Evolutionary conservation across 1,140 invertebrate genomes (phyloP).

Genomic region (Drosophila rhopaloa): DNA sequence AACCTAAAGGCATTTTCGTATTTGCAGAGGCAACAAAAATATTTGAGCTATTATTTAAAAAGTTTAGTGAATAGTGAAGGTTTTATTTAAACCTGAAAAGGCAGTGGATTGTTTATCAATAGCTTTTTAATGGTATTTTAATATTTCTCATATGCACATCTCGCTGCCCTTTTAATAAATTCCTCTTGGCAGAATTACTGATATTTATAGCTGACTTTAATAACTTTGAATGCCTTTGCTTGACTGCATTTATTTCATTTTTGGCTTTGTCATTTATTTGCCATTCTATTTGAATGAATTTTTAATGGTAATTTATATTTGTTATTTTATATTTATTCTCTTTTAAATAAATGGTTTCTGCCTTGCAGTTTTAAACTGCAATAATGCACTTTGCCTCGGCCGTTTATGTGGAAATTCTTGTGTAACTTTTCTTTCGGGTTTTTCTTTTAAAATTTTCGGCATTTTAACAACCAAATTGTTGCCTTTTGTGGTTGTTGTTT

Average conservation of each 20-base stretch:
- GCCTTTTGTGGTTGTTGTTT: slow-evolving; percentile 42
- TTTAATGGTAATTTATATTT: slow-evolving; percentile 24
- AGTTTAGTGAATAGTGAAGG: background rate
- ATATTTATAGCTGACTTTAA: slow-evolving; percentile 60
- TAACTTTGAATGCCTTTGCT: slow-evolving; percentile 25
- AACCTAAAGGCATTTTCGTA: slow-evolving; percentile 8
- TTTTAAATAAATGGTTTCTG: slow-evolving; percentile 8
- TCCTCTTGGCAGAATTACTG: slow-evolving; percentile 6
- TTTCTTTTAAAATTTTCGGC: slow-evolving; percentile 24
- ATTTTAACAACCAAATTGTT: slow-evolving; percentile 34
- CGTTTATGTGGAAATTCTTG: slow-evolving; percentile 27
- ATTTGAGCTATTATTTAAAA: slow-evolving; percentile 7
- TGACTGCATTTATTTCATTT: slow-evolving; percentile 30
- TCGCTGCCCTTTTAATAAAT: background rate
- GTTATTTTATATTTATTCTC: slow-evolving; percentile 1
- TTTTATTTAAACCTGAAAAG: background rate
- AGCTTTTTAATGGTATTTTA: slow-evolving; percentile 1
- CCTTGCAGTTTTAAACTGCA: slow-evolving; percentile 27
- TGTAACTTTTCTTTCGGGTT: slow-evolving; percentile 39
- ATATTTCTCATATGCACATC: background rate
- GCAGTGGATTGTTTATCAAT: background rate
- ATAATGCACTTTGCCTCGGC: slow-evolving; percentile 3
- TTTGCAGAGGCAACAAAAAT: slow-evolving; percentile 22
- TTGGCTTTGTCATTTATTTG: slow-evolving; percentile 12
- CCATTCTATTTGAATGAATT: slow-evolving; percentile 6